Base-by-base conservation (phyloP, 2,797 vertebrate species). In the Lepidocolaptes lacrymiger region DNA sequence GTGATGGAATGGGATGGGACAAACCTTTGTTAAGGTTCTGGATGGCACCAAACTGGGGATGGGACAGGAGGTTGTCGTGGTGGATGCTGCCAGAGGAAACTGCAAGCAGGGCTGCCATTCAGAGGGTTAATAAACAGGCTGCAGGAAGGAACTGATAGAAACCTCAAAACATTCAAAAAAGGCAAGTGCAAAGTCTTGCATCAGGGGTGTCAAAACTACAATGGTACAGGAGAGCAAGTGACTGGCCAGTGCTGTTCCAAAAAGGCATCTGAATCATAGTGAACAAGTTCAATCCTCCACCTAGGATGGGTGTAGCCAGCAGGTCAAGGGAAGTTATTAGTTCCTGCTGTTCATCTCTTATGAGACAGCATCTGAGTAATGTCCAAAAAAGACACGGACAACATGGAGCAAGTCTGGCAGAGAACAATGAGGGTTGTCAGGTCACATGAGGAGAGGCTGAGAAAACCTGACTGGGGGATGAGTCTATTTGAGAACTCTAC, bases 11-110 rank as follows among this genome's bases (percentile, higher is more conserved):
- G 30, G 10, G 26, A 23, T 44, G 15, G 3, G 16, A 79, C 51
- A n/a, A 56, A 71, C 15, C 4, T 76, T 76, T 69, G 26, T 55
- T 34, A 59, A 41, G n/a, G 27, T 81, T 59, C 44, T 77, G 61
- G 10, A 59, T 51, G 24, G 51, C 30, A 62, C 9, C 8, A 54
- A 66, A 66, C 8, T 51, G 15, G 3, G 4, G 10, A 11, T 12
- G 9, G 19, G 13, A 5, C 4, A 1, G 9, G 10, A 2, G 2
- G n/a, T 2, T 58, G 12, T 1, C 1, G 3, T 12, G 2, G 6
- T 64, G 12, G 32, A 84, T 49, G 10, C 7, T 75, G 23, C 14
- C 48, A 66, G 15, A 27, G 62, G 16, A 61, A 32, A 7, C 12
- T 75, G 22, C 18, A 14, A 82, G 7, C 11, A 55, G 27, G 14